These are phyloP conservation scores for Aporophyla nigra DNA, from an alignment of 2,888 invertebrate species.

Conservation along the genomic window DNA sequence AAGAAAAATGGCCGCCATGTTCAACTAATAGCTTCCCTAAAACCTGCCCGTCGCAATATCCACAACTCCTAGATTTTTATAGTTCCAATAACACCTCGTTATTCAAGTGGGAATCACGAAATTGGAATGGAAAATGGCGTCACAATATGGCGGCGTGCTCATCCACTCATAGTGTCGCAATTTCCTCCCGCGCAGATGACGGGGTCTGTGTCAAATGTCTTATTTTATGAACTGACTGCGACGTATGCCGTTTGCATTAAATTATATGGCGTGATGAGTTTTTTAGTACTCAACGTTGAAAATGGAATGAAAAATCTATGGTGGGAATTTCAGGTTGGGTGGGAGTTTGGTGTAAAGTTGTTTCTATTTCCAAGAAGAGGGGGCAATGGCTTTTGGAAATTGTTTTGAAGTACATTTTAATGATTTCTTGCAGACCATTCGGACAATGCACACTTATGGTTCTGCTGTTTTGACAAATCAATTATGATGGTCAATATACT, in stretches of 20 bases:
- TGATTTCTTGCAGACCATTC: not conserved
- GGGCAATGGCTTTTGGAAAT: not conserved
- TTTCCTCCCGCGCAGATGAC: constrained; percentile 76
- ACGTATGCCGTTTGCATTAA: constrained; percentile 71
- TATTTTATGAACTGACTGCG: constrained; percentile 75
- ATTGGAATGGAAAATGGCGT: constrained; percentile 80
- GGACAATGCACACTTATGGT: not conserved
- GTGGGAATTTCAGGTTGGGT: not conserved
- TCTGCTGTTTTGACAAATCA: not conserved
- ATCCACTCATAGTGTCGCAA: constrained; percentile 75
- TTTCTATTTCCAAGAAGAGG: not conserved
- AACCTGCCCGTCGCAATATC: constrained; percentile 48
- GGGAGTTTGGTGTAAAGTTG: not conserved
- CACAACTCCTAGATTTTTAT: constrained; percentile 64
- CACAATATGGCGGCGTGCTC: constrained; percentile 76
- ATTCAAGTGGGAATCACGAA: constrained; percentile 78
- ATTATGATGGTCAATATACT: not conserved
- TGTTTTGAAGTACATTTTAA: not conserved
- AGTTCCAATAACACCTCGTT: constrained; percentile 71
- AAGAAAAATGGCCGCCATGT: constrained; percentile 30
- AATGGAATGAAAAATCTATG: constrained; percentile 22
- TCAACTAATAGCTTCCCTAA: constrained; percentile 34
- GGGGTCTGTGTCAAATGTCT: constrained; percentile 75
- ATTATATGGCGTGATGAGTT: constrained; percentile 67
- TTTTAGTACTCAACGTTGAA: constrained; percentile 49